Evolutionary conservation across 2,797 vertebrate species (phyloP).

Genomic region (Danio aesculapii): DNA sequence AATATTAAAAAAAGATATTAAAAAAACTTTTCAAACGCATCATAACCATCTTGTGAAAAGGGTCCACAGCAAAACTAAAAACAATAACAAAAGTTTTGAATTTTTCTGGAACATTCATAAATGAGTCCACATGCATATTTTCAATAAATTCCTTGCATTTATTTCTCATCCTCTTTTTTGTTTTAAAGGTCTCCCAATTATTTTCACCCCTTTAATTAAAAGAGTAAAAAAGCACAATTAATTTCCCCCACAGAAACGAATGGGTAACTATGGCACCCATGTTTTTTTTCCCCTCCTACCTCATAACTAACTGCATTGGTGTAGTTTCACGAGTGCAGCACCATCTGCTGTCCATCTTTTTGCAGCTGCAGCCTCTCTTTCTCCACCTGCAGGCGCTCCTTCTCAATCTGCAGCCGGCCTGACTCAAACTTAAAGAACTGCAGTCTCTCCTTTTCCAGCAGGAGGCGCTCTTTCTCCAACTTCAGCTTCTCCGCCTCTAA

Average conservation of each 20-base stretch:
- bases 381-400: constrained; percentile 92
- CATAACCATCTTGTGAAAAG: too few relatives aligned
- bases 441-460: constrained; percentile 91
- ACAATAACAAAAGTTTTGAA: too few relatives aligned
- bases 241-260: not conserved
- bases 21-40: too few relatives aligned
- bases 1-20: too few relatives aligned
- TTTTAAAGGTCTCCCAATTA: not conserved
- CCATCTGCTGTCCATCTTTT: constrained; percentile 78
- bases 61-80: too few relatives aligned
- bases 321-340: constrained; percentile 69
- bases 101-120: not conserved
- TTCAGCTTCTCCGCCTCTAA: constrained; percentile 89
- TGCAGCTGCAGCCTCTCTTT: constrained; percentile 90
- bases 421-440: constrained; percentile 93
- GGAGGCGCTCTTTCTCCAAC: constrained; percentile 90
- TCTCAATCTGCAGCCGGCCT: constrained; percentile 90
- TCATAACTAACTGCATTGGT: not conserved
- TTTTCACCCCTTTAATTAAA: not conserved
- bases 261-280: not conserved
- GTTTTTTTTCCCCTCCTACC: too few relatives aligned
- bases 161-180: not conserved
- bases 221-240: not conserved
- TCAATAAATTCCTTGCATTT: not conserved
- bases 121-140: not conserved